Evolutionary conservation across 2,797 vertebrate genomes (phyloP), one percentile per base, ranked within the genome.

Genomic region (Poecilia gillii): DNA sequence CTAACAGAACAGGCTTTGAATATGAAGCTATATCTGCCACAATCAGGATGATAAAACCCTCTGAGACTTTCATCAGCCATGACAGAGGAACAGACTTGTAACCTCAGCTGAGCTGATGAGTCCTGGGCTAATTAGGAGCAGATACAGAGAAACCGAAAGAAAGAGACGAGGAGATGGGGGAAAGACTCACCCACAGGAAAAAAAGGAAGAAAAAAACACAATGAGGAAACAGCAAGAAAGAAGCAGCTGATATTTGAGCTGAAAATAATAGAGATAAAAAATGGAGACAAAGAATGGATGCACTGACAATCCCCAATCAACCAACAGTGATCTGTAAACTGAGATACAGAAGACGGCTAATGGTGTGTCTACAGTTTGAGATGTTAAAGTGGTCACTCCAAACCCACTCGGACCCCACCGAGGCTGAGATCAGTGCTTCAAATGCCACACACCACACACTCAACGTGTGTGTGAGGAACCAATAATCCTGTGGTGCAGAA

Each of bases 51-150:
- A 53, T 45, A 66, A 72, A 46, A 72, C 57, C 1, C 1, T n/a
- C 70, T 92, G 49, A 92, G 89, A 87, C 81, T 91, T 92, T 89
- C n/a, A 92, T 85, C 39, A 70, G 77, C 81, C 79, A 76, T 90
- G 79, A 85, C n/a, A 72, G 59, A 77, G 83, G 76, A 79, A 78
- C 6, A 51, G 83, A 76, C 70, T 78, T 86, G 90, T 87, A 92
- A 93, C 83, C 83, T 79, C 83, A 89, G 89, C 88, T 88, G 84
- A 89, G 84, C 78, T 73, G 79, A 90, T 5, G 25, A 90, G 81
- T 71, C 70, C 33, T 72, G 0, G 16, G 68, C 89, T 84, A 86
- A 90, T 90, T 84, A 85, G 82, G 62, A 87, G 47, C 9, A 0
- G 41, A 64, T 36, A 18, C 39, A 71, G 66, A 66, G 46, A 57